Evolutionary conservation across 1,140 invertebrate species (phyloP).

Genomic region (Drosophila erecta): DNA sequence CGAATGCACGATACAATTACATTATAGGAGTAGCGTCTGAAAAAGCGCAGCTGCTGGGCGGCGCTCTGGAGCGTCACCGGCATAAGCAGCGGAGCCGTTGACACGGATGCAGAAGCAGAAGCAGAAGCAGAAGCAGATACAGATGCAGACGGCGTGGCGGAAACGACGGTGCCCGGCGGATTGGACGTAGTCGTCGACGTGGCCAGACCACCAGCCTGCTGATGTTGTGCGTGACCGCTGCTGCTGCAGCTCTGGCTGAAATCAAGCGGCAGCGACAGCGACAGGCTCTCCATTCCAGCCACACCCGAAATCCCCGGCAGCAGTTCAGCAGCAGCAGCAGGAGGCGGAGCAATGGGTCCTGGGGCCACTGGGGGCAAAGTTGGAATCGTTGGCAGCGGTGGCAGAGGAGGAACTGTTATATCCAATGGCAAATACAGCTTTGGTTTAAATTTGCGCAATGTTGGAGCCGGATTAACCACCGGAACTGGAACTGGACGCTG

Average conservation of each 20-base stretch:
- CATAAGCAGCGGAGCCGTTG: slow-evolving; percentile 67
- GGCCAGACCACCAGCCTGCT: slow-evolving; percentile 16
- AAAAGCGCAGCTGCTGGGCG: slow-evolving; percentile 81
- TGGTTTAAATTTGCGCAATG: slow-evolving; percentile 52
- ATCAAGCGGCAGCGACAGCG: slow-evolving; percentile 49
- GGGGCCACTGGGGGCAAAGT: slow-evolving; percentile 4
- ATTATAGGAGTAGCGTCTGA: slow-evolving; percentile 84
- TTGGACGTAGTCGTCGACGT: slow-evolving; percentile 13
- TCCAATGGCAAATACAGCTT: slow-evolving; percentile 67
- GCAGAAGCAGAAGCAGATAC: slow-evolving; percentile 16
- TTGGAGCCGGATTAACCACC: slow-evolving; percentile 14
- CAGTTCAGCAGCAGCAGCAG: slow-evolving; percentile 13
- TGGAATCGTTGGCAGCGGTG: slow-evolving; percentile 42
- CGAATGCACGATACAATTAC: slow-evolving; percentile 84
- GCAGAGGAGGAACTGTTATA: slow-evolving; percentile 58
- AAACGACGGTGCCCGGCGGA: slow-evolving; percentile 9
- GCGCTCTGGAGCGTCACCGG: slow-evolving; percentile 76
- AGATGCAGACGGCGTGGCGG: slow-evolving; percentile 10
- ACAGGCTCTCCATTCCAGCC: slow-evolving; percentile 33
- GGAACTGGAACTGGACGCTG: slow-evolving; percentile 38
- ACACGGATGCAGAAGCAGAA: slow-evolving; percentile 21
- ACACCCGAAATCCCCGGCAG: slow-evolving; percentile 23
- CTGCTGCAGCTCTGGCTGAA: slow-evolving; percentile 41
- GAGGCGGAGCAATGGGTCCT: slow-evolving; percentile 2
- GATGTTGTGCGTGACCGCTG: slow-evolving; percentile 18